Percentiles rank a stretch among this genome's conserved stretches.
Conservation (phyloP, 2,888 invertebrate species). For the Sabatieria punctata region DNA sequence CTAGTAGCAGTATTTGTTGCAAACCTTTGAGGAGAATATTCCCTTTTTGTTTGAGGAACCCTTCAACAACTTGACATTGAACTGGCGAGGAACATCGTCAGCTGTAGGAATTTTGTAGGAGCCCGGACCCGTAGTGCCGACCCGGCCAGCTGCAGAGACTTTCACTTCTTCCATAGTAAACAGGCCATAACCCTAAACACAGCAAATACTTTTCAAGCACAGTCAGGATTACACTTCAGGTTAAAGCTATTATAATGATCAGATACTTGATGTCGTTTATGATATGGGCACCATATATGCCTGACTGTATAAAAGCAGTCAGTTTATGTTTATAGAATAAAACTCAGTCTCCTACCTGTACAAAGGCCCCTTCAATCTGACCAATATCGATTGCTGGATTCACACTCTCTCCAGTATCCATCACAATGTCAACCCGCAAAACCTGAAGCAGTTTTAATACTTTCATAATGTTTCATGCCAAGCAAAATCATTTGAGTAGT, state of each 20-base stretch:
- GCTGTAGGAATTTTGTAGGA: conserved; percentile 85
- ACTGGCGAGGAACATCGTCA: conserved; percentile 70
- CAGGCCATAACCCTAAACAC: conserved; percentile 64
- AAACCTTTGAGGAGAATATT: conserved; percentile 89
- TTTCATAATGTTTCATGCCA: too few relatives aligned
- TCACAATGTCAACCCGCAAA: conserved; percentile 81
- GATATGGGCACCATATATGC: too few relatives aligned
- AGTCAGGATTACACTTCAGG: too few relatives aligned
- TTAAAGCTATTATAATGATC: too few relatives aligned
- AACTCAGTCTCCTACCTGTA: too few relatives aligned
- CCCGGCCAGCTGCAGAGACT: conserved; percentile 60
- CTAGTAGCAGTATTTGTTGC: too few relatives aligned
- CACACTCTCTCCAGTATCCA: conserved; percentile 84
- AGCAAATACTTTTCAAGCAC: too few relatives aligned
- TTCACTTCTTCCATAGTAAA: conserved; percentile 75
- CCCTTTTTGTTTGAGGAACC: conserved; percentile 76
- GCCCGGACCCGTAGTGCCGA: conserved; percentile 72
- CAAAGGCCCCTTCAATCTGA: conserved; percentile 83
- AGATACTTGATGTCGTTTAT: too few relatives aligned
- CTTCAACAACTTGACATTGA: conserved; percentile 76
- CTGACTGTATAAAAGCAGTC: too few relatives aligned
- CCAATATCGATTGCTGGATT: conserved; percentile 94
- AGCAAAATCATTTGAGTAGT: too few relatives aligned
- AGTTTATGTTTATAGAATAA: too few relatives aligned
- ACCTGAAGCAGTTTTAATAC: too few relatives aligned